Evolutionary conservation across 2,888 invertebrate genomes (phyloP), one percentile per base, ranked within the genome.

Genomic region (Hetaerina titia): DNA sequence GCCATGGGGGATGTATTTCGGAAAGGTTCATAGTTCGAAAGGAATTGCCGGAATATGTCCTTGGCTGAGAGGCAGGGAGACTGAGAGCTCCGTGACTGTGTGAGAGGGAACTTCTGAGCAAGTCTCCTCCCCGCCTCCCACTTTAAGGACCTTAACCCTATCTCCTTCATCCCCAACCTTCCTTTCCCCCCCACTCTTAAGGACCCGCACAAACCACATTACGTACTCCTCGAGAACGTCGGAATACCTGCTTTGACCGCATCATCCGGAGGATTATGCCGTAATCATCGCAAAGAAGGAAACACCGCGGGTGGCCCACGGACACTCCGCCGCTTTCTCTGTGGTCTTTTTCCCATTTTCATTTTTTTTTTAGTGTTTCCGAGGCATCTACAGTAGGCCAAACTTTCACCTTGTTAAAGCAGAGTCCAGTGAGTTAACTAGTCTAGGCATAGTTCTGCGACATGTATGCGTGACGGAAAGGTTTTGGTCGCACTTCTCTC

Each of bases 11-110:
- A 81, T 31, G 81, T 81, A 31, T 81, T 81, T 31, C 25, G 31
- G 81, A 69, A 81, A 25, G 81, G 81, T 81, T 81, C 81, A 25
- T 25, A 81, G 81, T 81, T 81, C 81, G 81, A 81, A 81, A 81
- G 81, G 81, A 81, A 81, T 31, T 31, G 81, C 81, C 25, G 31
- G 81, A 15, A 81, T 69, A 81, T 31, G 81, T 81, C 81, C 81
- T 81, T 81, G 81, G 31, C 9, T 31, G 13, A 22, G 31, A 81
- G 22, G n/a, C 69, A 22, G 22, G 60, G 11, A 15, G 69, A 69
- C 22, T 60, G 60, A 19, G 31, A 81, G 81, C 7, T 13, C 5
- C 7, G 81, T 31, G 31, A 13, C 31, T 81, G 7, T 8, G n/a
- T 31, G 13, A 60, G 81, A 31, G 22, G 81, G 25, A 45, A 45